Evolutionary conservation across 1,140 invertebrate genomes (phyloP).

Genomic region (Nephotettix cincticeps): DNA sequence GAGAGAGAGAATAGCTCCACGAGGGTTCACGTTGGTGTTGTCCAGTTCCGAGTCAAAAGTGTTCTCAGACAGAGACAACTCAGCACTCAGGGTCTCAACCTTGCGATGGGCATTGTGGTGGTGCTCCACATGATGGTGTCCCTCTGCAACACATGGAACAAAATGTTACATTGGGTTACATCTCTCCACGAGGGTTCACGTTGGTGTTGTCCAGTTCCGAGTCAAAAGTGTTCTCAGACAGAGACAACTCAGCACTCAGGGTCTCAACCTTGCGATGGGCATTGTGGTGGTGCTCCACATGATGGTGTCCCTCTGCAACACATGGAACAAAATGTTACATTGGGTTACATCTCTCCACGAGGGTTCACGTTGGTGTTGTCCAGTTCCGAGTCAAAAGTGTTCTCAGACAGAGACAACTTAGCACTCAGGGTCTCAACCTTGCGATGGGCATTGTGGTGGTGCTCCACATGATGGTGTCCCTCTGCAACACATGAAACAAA

Average conservation of each 20-base stretch:
- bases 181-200: constrained; percentile 71
- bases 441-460: constrained; percentile 36
- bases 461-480: constrained; percentile 23
- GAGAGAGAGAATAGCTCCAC: constrained; percentile 82
- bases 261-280: constrained; percentile 43
- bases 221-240: constrained; percentile 40
- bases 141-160: constrained; percentile 13
- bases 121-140: constrained; percentile 25
- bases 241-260: constrained; percentile 43
- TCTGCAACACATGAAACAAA: constrained; percentile 15
- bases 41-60: constrained; percentile 53
- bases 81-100: constrained; percentile 44
- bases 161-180: neutral
- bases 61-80: constrained; percentile 39
- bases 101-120: constrained; percentile 40
- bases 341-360: constrained; percentile 60
- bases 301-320: constrained; percentile 28
- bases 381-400: constrained; percentile 47
- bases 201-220: constrained; percentile 60
- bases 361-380: constrained; percentile 66
- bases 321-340: neutral
- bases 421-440: constrained; percentile 46
- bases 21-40: constrained; percentile 63
- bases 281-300: constrained; percentile 32
- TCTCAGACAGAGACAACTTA: constrained; percentile 40